These are phyloP conservation scores for Platycercus adscitus DNA, from an alignment of 2,113 vertebrate species.

Conservation along the genomic window DNA sequence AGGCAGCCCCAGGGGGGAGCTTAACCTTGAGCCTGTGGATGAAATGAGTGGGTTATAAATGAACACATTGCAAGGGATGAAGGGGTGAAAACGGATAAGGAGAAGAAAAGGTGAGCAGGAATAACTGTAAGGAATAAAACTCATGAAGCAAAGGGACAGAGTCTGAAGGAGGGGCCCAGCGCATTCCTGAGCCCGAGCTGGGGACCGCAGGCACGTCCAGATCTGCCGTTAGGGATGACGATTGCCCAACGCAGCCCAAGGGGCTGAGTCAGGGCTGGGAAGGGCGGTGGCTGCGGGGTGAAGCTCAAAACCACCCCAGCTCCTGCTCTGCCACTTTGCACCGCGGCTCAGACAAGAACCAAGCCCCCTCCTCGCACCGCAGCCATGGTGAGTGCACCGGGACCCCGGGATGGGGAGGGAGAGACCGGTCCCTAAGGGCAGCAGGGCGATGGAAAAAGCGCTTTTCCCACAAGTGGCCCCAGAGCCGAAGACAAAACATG, in stretches of 20 bases:
- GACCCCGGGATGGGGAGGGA: background rate
- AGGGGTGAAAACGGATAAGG: accelerated
- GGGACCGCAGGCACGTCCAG: background rate
- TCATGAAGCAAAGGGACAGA: accelerated
- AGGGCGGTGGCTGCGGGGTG: background rate
- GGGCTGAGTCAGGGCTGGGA: background rate
- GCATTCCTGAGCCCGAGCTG: background rate
- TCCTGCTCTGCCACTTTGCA: background rate
- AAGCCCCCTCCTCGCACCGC: background rate
- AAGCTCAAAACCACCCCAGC: background rate
- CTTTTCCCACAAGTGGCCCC: background rate
- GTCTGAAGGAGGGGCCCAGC: background rate
- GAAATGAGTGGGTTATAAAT: accelerated
- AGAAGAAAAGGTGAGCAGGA: accelerated
- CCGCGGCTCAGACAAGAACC: background rate
- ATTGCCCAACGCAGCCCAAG: background rate
- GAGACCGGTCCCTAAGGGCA: accelerated
- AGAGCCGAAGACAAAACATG: accelerated
- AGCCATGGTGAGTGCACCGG: slow-evolving; percentile 1
- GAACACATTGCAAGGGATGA: accelerated
- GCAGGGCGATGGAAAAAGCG: accelerated
- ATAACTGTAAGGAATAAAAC: background rate
- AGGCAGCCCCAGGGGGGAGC: background rate
- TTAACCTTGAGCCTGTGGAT: no score
- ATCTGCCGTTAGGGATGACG: background rate